A percentile compares a stretch with the other conserved stretches of the same genome.
phyloP scores from a whole-genome alignment of 2,113 vertebrate genomes.

The Indicator maculatus region DNA sequence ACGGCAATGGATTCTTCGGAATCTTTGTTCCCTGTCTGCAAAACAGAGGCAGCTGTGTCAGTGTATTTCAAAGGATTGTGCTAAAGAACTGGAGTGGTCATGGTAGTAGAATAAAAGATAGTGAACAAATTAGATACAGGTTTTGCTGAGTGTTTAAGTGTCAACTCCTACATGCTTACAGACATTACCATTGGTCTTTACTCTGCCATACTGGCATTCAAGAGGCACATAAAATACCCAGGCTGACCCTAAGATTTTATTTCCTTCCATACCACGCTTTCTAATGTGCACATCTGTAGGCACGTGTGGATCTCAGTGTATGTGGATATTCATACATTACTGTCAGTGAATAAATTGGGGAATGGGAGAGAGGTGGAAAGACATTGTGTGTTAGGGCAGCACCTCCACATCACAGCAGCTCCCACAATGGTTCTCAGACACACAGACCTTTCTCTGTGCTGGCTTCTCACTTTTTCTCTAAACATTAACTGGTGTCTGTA shows the following conservation, averaged over 20 bases:
- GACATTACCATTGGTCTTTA: background rate
- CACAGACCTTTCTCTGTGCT: background rate
- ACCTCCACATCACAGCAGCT: background rate
- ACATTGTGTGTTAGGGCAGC: background rate
- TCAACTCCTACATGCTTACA: background rate
- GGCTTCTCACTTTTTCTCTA: background rate
- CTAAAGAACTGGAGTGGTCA: background rate
- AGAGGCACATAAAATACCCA: background rate
- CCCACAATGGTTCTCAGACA: background rate
- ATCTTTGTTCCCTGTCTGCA: background rate
- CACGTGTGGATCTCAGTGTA: background rate
- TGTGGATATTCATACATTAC: background rate
- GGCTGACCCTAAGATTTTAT: background rate
- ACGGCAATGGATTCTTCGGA: background rate
- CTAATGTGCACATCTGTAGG: background rate
- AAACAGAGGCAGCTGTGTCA: background rate
- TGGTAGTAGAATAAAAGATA: background rate
- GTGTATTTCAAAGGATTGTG: accelerated
- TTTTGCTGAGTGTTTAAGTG: background rate
- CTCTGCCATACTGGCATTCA: background rate
- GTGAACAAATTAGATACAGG: background rate
- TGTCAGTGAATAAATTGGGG: background rate
- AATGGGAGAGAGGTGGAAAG: background rate
- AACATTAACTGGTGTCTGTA: background rate
- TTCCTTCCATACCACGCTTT: background rate